Base-by-base conservation (phyloP, 2,888 invertebrate genomes). In the Auanema freiburgensis region DNA sequence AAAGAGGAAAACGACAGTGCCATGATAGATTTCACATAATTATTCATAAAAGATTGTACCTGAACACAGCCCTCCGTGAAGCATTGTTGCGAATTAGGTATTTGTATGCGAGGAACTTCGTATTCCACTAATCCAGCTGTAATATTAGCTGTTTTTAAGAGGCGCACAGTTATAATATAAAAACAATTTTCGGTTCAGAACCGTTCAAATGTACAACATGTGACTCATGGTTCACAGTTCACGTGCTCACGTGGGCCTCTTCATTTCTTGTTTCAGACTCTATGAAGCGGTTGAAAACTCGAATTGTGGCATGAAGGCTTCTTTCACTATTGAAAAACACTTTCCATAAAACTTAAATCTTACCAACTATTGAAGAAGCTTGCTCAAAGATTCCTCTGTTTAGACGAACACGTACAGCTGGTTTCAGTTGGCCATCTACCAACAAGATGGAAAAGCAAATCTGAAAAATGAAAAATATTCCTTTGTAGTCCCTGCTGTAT, bases 61-160 rank as follows among this genome's bases (percentile, higher is more conserved):
- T 76, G 74, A 16, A 82, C 80, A 63, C 81, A 82, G 57, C 82
- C 82, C 65, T 83, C 82, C 23, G 71, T 68, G 70, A 82, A 82
- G 57, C 82, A 82, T 62, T 82, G 82, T 51, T 77, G 76, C 14
- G 81, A 78, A 16, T 74, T 65, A 16, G 76, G 74, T 25, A 82
- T 82, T 53, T 66, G 61, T 40, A 79, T 70, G 41, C 74, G 69
- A 55, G 77, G 75, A 24, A 79, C 78, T 62, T 83, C 79, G 54
- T 80, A 77, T 46, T 76, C 78, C 24, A 81, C 76, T 12, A 81
- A 69, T 24, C 76, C 78, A 40, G 77, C 81, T 81, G 69, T 51
- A 81, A n/a, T n/a, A 33, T 33, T 33, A 33, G 3, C 4, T 33
- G 33, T 33, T 5, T 33, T 33, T 14, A 40, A 11, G 18, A 40